These are phyloP conservation scores for pig (Sus scrofa) DNA, from an alignment of 2,113 vertebrate genomes.

Conservation along the genomic window T2T-Sscrofa CM000822.6:69658501-69659000, in stretches of 20 bases:
- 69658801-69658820: too few relatives aligned
- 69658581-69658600: slow-evolving; percentile 7
- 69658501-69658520: too few relatives aligned
- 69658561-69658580: neutral
- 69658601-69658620: slow-evolving; percentile 55
- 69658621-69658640: slow-evolving; percentile 59
- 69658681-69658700: slow-evolving; percentile 61
- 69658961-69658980: slow-evolving; percentile 81
- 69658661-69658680: slow-evolving; percentile 54
- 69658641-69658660: slow-evolving; percentile 74
- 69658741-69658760: slow-evolving; percentile 37
- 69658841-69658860: too few relatives aligned
- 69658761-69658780: slow-evolving; percentile 69
- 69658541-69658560: too few relatives aligned
- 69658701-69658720: slow-evolving; percentile 73
- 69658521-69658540: too few relatives aligned
- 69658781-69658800: too few relatives aligned
- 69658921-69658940: too few relatives aligned
- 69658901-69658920: too few relatives aligned
- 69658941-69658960: slow-evolving; percentile 70
- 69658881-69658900: too few relatives aligned
- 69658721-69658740: slow-evolving; percentile 74
- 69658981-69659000: slow-evolving; percentile 80
- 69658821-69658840: too few relatives aligned
- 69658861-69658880: too few relatives aligned